phyloP scores from a whole-genome alignment of 1,140 invertebrate genomes.

The Euwallacea similis region DNA sequence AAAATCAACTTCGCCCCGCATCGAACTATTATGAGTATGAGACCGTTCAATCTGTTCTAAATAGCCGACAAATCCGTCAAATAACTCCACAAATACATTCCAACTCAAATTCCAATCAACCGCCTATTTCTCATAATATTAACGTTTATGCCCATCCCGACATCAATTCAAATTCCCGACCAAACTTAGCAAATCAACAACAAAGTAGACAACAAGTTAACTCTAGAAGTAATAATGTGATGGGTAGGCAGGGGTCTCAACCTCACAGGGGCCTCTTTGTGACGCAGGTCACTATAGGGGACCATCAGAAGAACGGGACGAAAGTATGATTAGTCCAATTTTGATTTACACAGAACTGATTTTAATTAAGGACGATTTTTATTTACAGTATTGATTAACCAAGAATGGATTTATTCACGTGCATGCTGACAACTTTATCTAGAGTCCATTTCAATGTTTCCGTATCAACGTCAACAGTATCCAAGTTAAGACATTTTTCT shows the following conservation, averaged over 20 bases:
- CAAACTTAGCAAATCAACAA: constrained; percentile 6
- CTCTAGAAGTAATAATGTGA: constrained; percentile 14
- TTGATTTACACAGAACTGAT: background rate
- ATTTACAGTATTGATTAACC: too few species aligned
- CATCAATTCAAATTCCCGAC: constrained; percentile 26
- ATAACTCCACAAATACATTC: constrained; percentile 23
- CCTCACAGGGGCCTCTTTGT: constrained; percentile 59
- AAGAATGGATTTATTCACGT: too few species aligned
- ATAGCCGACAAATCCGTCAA: constrained; percentile 39
- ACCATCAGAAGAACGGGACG: constrained; percentile 51
- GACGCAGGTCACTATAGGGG: constrained; percentile 60
- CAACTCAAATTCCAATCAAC: background rate
- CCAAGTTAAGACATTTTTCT: too few species aligned
- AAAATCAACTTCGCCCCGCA: constrained; percentile 65
- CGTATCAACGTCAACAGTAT: too few species aligned
- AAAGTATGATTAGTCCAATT: constrained; percentile 44
- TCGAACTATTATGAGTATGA: constrained; percentile 86
- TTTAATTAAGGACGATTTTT: background rate
- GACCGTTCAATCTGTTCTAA: constrained; percentile 65
- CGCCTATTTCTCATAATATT: constrained; percentile 1
- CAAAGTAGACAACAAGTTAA: constrained; percentile 33
- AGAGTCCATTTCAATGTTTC: too few species aligned
- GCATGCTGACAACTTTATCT: too few species aligned
- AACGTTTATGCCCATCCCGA: constrained; percentile 13
- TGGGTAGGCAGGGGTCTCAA: constrained; percentile 8